A percentile compares a stretch with the other conserved stretches of the same genome.
Evolutionary conservation across 2,797 vertebrate genomes (phyloP).

Genomic region (Delichon dasypus): DNA sequence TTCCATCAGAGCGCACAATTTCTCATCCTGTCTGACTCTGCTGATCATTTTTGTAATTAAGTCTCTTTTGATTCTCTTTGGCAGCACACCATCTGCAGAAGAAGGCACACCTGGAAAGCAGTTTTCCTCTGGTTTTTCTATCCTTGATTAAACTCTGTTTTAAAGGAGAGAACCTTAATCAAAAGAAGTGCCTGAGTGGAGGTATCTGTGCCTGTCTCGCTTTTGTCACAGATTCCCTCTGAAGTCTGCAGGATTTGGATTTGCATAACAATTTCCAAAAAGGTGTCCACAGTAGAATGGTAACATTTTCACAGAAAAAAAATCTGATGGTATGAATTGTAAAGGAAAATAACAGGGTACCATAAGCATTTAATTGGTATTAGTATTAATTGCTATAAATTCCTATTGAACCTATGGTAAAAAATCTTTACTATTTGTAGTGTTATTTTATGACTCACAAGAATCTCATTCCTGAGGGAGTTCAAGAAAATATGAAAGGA

Average conservation of each 20-base stretch:
- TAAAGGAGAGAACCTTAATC: constrained; percentile 61
- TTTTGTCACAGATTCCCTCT: constrained; percentile 25
- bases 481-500: neutral
- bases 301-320: constrained; percentile 1
- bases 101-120: constrained; percentile 61
- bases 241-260: constrained; percentile 19
- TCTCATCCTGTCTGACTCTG: constrained; percentile 41
- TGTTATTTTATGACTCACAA: neutral
- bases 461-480: neutral
- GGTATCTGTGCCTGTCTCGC: neutral
- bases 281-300: neutral
- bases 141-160: constrained; percentile 68
- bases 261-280: constrained; percentile 25
- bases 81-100: constrained; percentile 63
- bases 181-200: constrained; percentile 43
- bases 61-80: constrained; percentile 60
- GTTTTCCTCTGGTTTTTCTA: constrained; percentile 50
- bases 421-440: neutral
- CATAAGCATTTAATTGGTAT: neutral
- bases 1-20: constrained; percentile 53
- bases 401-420: neutral
- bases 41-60: constrained; percentile 66
- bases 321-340: neutral
- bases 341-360: neutral
- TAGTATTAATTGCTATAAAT: neutral